Conservation (phyloP, 2,113 vertebrate species). For the Chascanopsetta lugubris region DNA sequence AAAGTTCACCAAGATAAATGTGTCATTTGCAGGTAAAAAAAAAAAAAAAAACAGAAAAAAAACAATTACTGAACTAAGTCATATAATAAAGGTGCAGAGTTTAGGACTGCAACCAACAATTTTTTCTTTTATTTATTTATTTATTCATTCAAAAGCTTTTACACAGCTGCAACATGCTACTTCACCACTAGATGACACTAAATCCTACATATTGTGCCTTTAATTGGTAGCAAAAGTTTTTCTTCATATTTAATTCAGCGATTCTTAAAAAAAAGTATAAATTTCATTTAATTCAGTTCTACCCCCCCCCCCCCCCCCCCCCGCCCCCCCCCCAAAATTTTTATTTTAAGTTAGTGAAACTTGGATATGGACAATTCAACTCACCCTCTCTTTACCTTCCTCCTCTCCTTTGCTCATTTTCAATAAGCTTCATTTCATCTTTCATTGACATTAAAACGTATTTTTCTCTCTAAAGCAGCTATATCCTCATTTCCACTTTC, state of each 20-base stretch:
- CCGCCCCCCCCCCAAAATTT: no score
- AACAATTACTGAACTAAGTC: not conserved
- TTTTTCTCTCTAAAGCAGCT: slow-evolving; percentile 21
- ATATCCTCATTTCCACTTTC: slow-evolving; percentile 6
- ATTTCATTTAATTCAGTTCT: no score
- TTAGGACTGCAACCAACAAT: not conserved
- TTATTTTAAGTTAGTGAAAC: not conserved
- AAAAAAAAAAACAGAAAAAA: not conserved
- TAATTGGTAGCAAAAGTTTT: no score
- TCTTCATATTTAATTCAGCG: no score
- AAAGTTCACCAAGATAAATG: slow-evolving; percentile 2
- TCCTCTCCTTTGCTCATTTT: slow-evolving; percentile 10
- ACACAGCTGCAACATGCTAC: no score
- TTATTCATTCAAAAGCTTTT: not conserved
- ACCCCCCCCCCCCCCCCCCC: no score
- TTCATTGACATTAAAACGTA: slow-evolving; percentile 21
- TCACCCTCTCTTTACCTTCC: not conserved
- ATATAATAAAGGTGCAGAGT: no score
- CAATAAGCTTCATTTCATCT: slow-evolving; percentile 23
- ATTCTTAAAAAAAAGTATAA: no score
- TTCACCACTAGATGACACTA: no score
- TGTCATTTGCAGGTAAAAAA: not conserved
- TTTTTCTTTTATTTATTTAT: no score
- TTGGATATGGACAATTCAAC: not conserved
- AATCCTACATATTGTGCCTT: no score